phyloP scores from a whole-genome alignment of 2,113 vertebrate species.

The Euleptes europaea region DNA sequence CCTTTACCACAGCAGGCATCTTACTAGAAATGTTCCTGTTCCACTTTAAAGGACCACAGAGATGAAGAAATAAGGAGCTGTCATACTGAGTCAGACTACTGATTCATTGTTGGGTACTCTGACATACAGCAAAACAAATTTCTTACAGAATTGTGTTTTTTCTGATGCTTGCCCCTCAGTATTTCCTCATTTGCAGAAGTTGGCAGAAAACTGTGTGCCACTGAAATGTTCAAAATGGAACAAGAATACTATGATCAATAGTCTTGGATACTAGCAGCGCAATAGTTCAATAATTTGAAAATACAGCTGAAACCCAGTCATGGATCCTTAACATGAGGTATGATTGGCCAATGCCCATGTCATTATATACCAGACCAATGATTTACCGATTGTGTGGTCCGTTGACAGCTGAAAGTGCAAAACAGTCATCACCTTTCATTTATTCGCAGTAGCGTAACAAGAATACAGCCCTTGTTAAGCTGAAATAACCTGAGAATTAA shows the following conservation, averaged over 20 bases:
- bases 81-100: neutral
- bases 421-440: conserved; percentile 8
- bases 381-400: conserved; percentile 49
- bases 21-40: no score
- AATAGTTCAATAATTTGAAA: conserved; percentile 26
- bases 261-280: conserved; percentile 18
- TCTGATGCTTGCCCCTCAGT: neutral
- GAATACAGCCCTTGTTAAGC: conserved; percentile 56
- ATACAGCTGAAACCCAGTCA: neutral
- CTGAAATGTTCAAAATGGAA: conserved; percentile 34
- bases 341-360: neutral
- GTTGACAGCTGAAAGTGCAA: conserved; percentile 43
- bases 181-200: neutral
- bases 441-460: conserved; percentile 34
- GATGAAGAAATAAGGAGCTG: no score
- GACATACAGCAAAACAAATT: neutral
- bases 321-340: conserved; percentile 27
- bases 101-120: neutral
- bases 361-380: neutral
- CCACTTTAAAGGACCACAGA: no score
- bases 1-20: no score
- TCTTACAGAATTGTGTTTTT: neutral
- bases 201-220: neutral
- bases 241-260: conserved; percentile 33
- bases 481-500: conserved; percentile 55